phyloP scores from a whole-genome alignment of 92 coral and sea anemone species.

The Epizoanthus fatuus region DNA sequence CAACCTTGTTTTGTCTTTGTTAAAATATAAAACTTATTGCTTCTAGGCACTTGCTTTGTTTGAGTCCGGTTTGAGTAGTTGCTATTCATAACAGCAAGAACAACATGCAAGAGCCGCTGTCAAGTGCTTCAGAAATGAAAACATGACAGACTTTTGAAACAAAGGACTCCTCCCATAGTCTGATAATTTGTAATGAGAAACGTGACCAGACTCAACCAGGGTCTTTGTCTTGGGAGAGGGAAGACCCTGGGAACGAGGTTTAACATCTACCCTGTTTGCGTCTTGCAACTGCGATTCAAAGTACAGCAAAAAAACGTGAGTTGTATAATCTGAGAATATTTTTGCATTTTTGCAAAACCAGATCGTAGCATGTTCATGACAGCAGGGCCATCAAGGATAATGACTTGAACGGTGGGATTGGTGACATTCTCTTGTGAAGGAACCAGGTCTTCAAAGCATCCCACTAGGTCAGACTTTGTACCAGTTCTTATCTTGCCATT shows the following conservation, averaged over 20 bases:
- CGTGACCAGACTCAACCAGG: neutral
- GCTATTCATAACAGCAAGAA: no score
- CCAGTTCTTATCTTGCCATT: slow-evolving; percentile 7
- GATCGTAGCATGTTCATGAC: slow-evolving; percentile 64
- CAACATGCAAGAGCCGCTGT: no score
- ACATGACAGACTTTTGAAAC: no score
- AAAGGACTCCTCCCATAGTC: no score
- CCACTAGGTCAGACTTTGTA: slow-evolving; percentile 2
- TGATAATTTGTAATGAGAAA: no score
- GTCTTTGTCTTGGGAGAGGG: no score
- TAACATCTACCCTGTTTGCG: slow-evolving; percentile 50
- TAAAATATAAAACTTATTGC: no score
- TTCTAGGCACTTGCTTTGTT: no score
- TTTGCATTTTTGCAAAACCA: slow-evolving; percentile 36
- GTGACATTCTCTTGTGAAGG: neutral
- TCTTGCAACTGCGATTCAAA: slow-evolving; percentile 50
- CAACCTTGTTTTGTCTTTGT: no score
- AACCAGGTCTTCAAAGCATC: slow-evolving; percentile 18
- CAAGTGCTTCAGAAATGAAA: no score
- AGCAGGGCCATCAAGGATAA: slow-evolving; percentile 66
- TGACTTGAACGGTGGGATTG: slow-evolving; percentile 19
- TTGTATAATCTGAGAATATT: slow-evolving; percentile 49
- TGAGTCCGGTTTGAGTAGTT: no score
- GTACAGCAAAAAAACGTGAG: slow-evolving; percentile 52
- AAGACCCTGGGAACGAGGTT: no score